Conservation (phyloP, 2,888 invertebrate species). For the Eupithecia subfuscata region DNA sequence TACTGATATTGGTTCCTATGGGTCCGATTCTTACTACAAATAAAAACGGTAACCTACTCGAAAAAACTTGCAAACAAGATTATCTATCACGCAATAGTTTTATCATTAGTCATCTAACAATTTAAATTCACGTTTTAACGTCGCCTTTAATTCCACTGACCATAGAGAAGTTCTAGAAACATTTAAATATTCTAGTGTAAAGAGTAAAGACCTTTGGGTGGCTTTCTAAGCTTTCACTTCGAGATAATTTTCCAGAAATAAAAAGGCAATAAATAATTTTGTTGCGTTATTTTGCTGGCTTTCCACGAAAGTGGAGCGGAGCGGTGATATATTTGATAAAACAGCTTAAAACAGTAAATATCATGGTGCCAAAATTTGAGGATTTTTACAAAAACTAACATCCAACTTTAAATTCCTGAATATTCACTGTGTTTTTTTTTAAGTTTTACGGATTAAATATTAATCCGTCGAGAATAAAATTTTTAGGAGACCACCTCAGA, state of each 20-base stretch:
- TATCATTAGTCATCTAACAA: background rate
- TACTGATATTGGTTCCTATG: background rate
- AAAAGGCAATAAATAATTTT: slow-evolving; percentile 25
- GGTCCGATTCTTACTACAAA: background rate
- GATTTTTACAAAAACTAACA: background rate
- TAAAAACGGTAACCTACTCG: background rate
- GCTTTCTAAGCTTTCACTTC: slow-evolving; percentile 44
- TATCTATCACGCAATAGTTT: background rate
- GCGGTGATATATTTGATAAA: background rate
- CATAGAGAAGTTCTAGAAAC: slow-evolving; percentile 26
- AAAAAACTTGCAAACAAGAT: background rate
- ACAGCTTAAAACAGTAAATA: background rate
- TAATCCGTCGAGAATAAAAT: too few relatives aligned
- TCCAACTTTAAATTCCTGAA: background rate
- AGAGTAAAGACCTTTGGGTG: slow-evolving; percentile 22
- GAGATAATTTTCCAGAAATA: slow-evolving; percentile 42
- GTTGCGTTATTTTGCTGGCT: slow-evolving; percentile 3
- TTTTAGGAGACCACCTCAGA: background rate
- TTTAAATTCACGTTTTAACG: background rate
- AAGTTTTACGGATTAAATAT: background rate
- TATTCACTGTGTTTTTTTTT: background rate
- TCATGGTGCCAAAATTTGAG: background rate
- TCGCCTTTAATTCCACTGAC: background rate
- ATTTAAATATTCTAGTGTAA: slow-evolving; percentile 32
- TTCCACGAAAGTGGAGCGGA: background rate